Evolutionary conservation across 2,888 invertebrate species (phyloP).

Genomic region (Caenorhabditis sp.): DNA sequence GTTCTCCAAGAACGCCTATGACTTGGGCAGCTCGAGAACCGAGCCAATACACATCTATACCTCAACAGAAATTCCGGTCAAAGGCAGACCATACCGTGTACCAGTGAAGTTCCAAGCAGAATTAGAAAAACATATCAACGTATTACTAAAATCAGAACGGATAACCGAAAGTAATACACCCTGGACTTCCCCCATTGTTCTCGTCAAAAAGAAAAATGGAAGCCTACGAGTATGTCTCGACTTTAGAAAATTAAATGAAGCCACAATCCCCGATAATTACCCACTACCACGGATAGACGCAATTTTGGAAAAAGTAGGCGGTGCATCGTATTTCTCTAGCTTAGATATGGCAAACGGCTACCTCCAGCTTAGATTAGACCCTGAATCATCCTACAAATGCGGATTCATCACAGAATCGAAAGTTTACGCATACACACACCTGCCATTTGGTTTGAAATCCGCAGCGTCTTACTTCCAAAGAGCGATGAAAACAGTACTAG

Average conservation of each 20-base stretch:
- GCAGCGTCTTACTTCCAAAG: too few species aligned
- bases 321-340: too few species aligned
- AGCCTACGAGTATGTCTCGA: conserved; percentile 47
- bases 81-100: conserved; percentile 19
- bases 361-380: too few species aligned
- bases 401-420: too few species aligned
- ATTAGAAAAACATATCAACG: conserved; percentile 48
- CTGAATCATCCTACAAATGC: too few species aligned
- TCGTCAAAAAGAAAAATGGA: conserved; percentile 53
- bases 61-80: conserved; percentile 37
- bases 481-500: too few species aligned
- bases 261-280: conserved; percentile 42
- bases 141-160: conserved; percentile 27
- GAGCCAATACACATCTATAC: conserved; percentile 44
- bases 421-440: too few species aligned
- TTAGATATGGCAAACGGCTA: too few species aligned
- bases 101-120: conserved; percentile 42
- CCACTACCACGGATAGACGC: conserved; percentile 44
- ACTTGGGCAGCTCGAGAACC: conserved; percentile 41
- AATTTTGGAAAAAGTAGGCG: too few species aligned
- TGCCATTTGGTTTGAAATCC: too few species aligned
- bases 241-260: conserved; percentile 42
- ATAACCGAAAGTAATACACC: conserved; percentile 49
- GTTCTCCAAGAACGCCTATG: conserved; percentile 42
- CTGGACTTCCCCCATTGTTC: conserved; percentile 38